Conservation (phyloP, 2,888 invertebrate genomes). For the Drosophila gaucha region DNA sequence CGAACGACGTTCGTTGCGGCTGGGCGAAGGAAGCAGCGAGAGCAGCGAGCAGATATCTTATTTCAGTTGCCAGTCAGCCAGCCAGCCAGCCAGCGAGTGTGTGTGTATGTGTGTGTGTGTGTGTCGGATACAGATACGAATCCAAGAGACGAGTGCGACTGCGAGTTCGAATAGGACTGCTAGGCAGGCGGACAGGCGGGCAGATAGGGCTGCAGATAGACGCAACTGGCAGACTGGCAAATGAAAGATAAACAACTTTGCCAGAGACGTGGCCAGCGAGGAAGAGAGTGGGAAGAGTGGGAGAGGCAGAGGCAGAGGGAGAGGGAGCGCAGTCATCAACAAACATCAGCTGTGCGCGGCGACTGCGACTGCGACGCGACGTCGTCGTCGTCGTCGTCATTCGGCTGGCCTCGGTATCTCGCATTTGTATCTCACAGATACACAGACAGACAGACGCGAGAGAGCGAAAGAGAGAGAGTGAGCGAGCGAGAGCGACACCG, state of each 20-base stretch:
- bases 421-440: constrained; percentile 75
- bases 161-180: constrained; percentile 31
- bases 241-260: constrained; percentile 78
- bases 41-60: constrained; percentile 70
- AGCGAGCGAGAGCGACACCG: constrained; percentile 39
- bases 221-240: constrained; percentile 71
- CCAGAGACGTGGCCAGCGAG: constrained; percentile 3
- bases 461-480: constrained; percentile 22
- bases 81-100: constrained; percentile 12
- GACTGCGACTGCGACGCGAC: constrained; percentile 27
- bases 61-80: constrained; percentile 72
- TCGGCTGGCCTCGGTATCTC: constrained; percentile 74
- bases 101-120: constrained; percentile 16
- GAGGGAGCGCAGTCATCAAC: constrained; percentile 57
- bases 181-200: constrained; percentile 27
- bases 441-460: constrained; percentile 39
- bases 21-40: constrained; percentile 60
- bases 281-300: background rate
- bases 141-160: constrained; percentile 44
- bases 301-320: background rate
- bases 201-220: constrained; percentile 57
- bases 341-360: constrained; percentile 72
- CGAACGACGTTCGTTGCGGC: constrained; percentile 59
- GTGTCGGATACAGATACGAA: constrained; percentile 66
- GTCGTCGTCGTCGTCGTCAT: constrained; percentile 51